These are phyloP conservation scores for Nycticorax nycticorax DNA, from an alignment of 2,113 vertebrate species.

Conservation along the genomic window DNA sequence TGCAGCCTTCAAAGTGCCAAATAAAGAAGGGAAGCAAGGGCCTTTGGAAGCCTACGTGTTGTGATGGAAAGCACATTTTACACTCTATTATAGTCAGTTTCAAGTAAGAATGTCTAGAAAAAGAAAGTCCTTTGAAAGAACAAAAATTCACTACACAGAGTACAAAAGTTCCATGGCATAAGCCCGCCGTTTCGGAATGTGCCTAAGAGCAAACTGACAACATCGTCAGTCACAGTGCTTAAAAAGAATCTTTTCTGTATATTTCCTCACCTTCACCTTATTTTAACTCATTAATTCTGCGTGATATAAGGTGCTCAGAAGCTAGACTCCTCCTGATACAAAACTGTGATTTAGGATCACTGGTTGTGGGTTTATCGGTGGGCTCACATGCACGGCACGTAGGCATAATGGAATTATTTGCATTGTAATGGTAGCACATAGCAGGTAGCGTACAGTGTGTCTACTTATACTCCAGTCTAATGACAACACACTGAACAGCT, in stretches of 20 bases:
- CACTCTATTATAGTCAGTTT: not conserved
- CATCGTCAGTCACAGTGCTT: not conserved
- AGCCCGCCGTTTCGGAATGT: not conserved
- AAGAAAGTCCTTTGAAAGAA: not conserved
- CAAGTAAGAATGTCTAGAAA: not conserved
- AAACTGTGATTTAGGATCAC: not conserved
- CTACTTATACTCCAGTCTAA: not conserved
- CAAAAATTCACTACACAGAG: not conserved
- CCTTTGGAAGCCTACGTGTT: not conserved
- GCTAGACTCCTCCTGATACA: not conserved
- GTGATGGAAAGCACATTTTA: not conserved
- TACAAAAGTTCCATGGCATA: not conserved
- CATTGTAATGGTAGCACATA: not conserved
- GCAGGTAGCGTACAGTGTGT: fast-evolving
- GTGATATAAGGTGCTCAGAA: not conserved
- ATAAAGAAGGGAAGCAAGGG: not conserved
- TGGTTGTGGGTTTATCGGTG: not conserved
- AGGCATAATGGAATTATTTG: not conserved
- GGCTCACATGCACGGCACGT: fast-evolving
- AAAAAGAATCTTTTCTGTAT: not conserved
- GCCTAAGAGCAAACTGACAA: not conserved
- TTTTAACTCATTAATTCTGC: not conserved
- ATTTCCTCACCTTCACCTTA: not conserved
- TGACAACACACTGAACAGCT: not conserved
- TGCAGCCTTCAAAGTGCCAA: not conserved